phyloP scores from a whole-genome alignment of 2,113 vertebrate species.

The Porphyrio hochstetteri region DNA sequence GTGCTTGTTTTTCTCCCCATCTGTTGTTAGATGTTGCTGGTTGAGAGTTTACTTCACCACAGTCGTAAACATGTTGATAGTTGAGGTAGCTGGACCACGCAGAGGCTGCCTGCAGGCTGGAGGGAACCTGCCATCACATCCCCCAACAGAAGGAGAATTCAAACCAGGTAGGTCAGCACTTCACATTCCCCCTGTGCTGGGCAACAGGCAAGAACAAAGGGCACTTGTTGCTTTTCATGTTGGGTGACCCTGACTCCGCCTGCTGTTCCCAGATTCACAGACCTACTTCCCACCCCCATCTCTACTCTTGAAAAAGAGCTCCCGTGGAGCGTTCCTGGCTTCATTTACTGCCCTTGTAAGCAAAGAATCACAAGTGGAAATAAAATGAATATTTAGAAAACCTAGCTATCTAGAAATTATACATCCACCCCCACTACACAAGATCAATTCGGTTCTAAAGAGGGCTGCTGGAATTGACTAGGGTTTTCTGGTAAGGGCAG shows the following conservation, averaged over 20 bases:
- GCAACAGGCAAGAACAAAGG: background rate
- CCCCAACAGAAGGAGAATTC: rapidly evolving
- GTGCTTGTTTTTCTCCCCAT: background rate
- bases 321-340: background rate
- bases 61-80: background rate
- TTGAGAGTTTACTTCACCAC: background rate
- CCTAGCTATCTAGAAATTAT: background rate
- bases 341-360: background rate
- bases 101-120: background rate
- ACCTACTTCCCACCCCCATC: background rate
- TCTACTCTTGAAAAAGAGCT: background rate
- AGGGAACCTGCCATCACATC: background rate
- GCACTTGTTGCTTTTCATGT: background rate
- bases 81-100: background rate
- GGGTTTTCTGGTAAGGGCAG: background rate
- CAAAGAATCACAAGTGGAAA: background rate
- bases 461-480: background rate
- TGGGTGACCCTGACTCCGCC: background rate
- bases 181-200: rapidly evolving
- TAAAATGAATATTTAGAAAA: background rate
- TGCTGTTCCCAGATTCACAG: background rate
- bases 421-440: background rate
- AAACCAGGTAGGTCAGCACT: background rate
- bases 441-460: background rate
- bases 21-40: background rate